These are phyloP conservation scores for Urocitellus parryii DNA, from an alignment of 2,113 vertebrate genomes.

Conservation along the genomic window DNA sequence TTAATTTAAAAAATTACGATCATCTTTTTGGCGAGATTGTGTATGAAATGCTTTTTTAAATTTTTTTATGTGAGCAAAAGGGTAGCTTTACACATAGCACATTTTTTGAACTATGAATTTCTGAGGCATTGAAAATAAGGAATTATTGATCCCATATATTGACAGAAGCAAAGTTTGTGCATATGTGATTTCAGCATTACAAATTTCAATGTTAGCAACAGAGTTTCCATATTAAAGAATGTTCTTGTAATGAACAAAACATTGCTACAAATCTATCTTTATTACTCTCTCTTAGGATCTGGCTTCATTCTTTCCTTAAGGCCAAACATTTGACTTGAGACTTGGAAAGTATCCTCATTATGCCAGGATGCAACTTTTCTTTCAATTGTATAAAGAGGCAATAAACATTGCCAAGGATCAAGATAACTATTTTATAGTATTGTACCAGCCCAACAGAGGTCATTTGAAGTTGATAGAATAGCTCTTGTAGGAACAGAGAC, in stretches of 20 bases:
- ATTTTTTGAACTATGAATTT: background rate
- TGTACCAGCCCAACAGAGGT: background rate
- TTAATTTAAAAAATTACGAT: background rate
- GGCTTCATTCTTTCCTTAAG: conserved; percentile 66
- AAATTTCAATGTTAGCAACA: background rate
- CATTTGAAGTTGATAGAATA: conserved; percentile 20
- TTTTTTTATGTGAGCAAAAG: background rate
- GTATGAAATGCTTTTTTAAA: background rate
- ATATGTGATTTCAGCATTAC: background rate
- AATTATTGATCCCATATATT: background rate
- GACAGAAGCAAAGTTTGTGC: background rate
- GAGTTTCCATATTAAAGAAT: conserved; percentile 27
- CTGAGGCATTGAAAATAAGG: background rate
- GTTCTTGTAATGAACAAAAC: background rate
- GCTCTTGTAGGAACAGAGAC: background rate
- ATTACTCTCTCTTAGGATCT: conserved; percentile 61
- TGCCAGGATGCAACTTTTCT: conserved; percentile 48
- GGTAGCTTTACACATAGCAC: background rate
- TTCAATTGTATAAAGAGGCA: conserved; percentile 48
- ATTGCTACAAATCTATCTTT: background rate
- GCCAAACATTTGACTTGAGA: conserved; percentile 64
- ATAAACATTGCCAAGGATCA: background rate
- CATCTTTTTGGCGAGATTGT: background rate
- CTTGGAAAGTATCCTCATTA: conserved; percentile 69
- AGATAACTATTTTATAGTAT: background rate